These are phyloP conservation scores for Bicyclus anynana DNA, from an alignment of 1,140 invertebrate genomes.

Conservation along the genomic window DNA sequence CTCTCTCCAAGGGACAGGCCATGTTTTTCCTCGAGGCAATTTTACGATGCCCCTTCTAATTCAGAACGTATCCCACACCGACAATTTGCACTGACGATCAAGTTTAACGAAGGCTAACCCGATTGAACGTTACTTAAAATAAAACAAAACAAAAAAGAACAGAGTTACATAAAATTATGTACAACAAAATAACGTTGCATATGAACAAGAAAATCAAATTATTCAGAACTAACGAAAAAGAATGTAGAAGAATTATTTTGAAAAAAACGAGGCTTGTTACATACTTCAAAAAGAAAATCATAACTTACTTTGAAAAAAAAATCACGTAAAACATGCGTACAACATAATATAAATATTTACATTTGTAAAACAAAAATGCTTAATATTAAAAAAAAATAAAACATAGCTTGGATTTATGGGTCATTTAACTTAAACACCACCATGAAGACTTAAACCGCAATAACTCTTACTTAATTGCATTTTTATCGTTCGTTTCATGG, in stretches of 20 bases:
- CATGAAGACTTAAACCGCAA: background rate
- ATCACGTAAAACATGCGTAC: no score
- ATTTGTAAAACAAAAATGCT: background rate
- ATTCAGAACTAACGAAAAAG: no score
- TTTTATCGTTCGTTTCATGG: background rate
- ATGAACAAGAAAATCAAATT: no score
- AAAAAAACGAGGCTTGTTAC: no score
- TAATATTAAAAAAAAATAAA: background rate
- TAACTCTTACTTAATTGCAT: background rate
- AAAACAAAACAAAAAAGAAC: no score
- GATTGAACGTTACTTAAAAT: no score
- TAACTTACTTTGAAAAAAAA: no score
- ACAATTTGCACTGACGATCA: background rate
- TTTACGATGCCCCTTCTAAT: background rate
- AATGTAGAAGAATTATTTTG: no score
- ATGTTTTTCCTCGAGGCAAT: background rate
- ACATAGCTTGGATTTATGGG: background rate
- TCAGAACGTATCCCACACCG: background rate
- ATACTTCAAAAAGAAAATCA: no score
- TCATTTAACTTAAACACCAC: background rate
- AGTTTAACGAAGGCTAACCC: no score
- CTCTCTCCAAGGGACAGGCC: background rate
- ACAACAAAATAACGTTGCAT: no score
- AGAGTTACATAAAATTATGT: no score
- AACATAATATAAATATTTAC: background rate